phyloP scores from a whole-genome alignment of 1,140 invertebrate genomes.

The Aphis gossypii region DNA sequence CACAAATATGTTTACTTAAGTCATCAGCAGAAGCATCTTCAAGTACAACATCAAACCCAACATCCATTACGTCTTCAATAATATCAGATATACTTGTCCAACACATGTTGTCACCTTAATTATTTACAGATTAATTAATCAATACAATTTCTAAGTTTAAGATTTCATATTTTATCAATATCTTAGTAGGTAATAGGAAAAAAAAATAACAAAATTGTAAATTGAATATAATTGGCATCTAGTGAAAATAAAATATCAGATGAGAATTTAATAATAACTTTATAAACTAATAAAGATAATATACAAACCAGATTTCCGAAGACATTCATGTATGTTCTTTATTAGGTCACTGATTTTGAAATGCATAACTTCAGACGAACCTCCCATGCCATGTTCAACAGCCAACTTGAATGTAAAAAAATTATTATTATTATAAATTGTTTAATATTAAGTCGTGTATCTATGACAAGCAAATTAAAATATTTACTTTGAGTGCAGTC shows the following conservation, averaged over 20 bases:
- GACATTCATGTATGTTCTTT: neutral
- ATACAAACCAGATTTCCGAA: constrained; percentile 24
- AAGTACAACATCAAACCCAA: constrained; percentile 49
- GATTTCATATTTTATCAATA: neutral
- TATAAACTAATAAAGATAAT: neutral
- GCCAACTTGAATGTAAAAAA: constrained; percentile 31
- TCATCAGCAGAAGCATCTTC: constrained; percentile 51
- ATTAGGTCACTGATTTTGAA: constrained; percentile 39
- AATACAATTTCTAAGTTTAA: neutral
- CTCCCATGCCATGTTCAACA: constrained; percentile 49
- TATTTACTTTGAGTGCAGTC: constrained; percentile 42
- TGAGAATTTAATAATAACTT: neutral
- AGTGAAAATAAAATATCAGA: neutral
- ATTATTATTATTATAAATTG: neutral
- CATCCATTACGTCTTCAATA: constrained; percentile 53
- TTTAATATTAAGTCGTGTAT: neutral
- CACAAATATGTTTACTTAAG: constrained; percentile 42
- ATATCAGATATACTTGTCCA: constrained; percentile 50
- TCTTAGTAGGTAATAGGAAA: neutral
- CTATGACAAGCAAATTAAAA: neutral
- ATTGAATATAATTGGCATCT: neutral
- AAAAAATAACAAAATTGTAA: neutral
- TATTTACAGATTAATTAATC: neutral
- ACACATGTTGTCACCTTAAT: constrained; percentile 31
- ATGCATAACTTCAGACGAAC: constrained; percentile 27